Evolutionary conservation across 1,140 invertebrate species (phyloP).

Genomic region (Augochlora pura): DNA sequence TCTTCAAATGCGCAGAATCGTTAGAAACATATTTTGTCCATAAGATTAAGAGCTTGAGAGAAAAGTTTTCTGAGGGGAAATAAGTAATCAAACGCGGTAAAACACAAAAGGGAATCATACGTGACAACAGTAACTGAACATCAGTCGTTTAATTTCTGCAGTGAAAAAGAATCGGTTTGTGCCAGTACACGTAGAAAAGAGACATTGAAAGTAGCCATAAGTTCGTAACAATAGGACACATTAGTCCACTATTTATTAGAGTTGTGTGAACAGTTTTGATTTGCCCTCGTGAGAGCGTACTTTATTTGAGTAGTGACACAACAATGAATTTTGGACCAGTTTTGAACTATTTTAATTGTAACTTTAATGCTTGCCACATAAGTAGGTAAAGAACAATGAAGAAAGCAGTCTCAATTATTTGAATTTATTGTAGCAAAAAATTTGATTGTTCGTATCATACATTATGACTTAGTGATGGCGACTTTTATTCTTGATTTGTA

Average conservation of each 20-base stretch:
- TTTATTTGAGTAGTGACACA: conserved; percentile 30
- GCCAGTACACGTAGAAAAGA: conserved; percentile 60
- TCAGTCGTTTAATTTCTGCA: conserved; percentile 42
- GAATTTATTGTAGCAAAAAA: too few species aligned
- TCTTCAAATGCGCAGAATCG: conserved; percentile 96
- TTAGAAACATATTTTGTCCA: conserved; percentile 97
- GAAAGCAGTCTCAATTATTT: not conserved
- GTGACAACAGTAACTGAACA: conserved; percentile 54
- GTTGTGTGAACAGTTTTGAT: conserved; percentile 63
- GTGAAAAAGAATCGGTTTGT: conserved; percentile 55
- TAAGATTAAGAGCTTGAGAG: conserved; percentile 92
- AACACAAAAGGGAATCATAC: not conserved
- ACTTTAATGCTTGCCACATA: not conserved
- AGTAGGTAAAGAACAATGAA: not conserved
- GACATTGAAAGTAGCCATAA: conserved; percentile 59
- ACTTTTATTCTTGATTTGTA: conserved; percentile 22
- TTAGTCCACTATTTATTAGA: conserved; percentile 70
- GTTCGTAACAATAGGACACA: conserved; percentile 59
- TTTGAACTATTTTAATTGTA: conserved; percentile 4
- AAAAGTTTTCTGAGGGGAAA: conserved; percentile 86
- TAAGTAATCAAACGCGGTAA: conserved; percentile 59
- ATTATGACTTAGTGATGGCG: not conserved
- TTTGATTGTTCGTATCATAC: not conserved
- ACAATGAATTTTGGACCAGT: conserved; percentile 57
- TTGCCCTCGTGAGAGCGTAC: conserved; percentile 8